Conservation (phyloP, 2,888 invertebrate species). For the Geophilus truncorum region DNA sequence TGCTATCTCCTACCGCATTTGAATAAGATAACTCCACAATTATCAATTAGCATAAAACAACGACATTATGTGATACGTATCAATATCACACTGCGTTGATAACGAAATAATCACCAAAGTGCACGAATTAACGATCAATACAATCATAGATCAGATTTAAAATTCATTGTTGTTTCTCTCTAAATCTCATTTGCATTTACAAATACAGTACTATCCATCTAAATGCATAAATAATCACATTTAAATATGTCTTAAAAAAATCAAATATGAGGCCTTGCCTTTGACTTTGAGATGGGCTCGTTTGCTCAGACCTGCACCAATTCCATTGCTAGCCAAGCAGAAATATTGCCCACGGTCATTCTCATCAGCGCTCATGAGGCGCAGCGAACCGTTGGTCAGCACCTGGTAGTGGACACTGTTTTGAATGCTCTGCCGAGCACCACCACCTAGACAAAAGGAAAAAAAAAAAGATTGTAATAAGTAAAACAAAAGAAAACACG, state of each 20-base stretch:
- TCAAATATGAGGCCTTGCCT: neutral
- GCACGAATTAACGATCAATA: too few species aligned
- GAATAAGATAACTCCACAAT: neutral
- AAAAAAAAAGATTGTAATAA: neutral
- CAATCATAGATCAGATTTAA: too few species aligned
- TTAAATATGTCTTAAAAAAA: too few species aligned
- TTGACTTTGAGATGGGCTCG: slow-evolving; percentile 29
- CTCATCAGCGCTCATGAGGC: slow-evolving; percentile 31
- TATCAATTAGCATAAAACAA: neutral
- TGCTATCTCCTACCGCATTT: neutral
- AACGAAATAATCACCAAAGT: too few species aligned
- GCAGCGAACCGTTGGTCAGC: slow-evolving; percentile 29
- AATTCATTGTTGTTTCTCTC: neutral
- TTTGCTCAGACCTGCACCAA: slow-evolving; percentile 73
- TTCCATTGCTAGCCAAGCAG: slow-evolving; percentile 93
- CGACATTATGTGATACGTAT: neutral
- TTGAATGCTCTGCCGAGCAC: slow-evolving; percentile 31
- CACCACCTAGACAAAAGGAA: neutral
- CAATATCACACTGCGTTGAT: neutral
- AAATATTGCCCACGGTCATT: slow-evolving; percentile 69
- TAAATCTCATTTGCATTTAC: too few species aligned
- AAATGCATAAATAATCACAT: too few species aligned
- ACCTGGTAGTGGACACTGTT: slow-evolving; percentile 33
- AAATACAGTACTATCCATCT: too few species aligned
- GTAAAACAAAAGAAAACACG: neutral